Evolutionary conservation across 2,888 invertebrate species (phyloP).

Genomic region (Drosophila eohydei): DNA sequence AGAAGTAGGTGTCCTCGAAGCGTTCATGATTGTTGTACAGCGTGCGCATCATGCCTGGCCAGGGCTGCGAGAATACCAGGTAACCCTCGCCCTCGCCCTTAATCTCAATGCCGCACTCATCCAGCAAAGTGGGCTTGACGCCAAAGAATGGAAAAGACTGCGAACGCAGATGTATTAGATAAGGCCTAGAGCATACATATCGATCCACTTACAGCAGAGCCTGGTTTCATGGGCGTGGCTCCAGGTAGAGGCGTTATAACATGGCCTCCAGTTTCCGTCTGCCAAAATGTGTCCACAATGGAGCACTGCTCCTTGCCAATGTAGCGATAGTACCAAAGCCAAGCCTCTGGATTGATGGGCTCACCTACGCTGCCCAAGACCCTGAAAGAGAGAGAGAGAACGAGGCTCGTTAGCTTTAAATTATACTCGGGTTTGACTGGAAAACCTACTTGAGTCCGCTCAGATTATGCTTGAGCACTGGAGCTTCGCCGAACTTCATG

Average conservation of each 20-base stretch:
- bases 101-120: slow-evolving; percentile 94
- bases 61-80: slow-evolving; percentile 96
- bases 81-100: slow-evolving; percentile 97
- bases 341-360: slow-evolving; percentile 99
- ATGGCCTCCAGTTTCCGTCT: slow-evolving; percentile 99
- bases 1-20: slow-evolving; percentile 96
- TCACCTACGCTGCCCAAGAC: slow-evolving; percentile 99
- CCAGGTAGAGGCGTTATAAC: slow-evolving; percentile 98
- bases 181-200: too few species aligned
- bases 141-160: slow-evolving; percentile 99
- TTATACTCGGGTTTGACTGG: background rate
- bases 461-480: slow-evolving; percentile 89
- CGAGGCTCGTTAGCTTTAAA: slow-evolving; percentile 65
- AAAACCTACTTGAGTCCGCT: slow-evolving; percentile 81
- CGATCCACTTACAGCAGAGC: slow-evolving; percentile 92
- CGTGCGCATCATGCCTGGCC: slow-evolving; percentile 99
- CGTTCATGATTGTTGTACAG: slow-evolving; percentile 96
- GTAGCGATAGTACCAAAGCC: slow-evolving; percentile 96
- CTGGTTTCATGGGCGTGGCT: slow-evolving; percentile 98
- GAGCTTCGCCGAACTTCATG: slow-evolving; percentile 96
- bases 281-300: slow-evolving; percentile 99
- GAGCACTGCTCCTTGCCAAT: slow-evolving; percentile 94
- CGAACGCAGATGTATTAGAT: background rate
- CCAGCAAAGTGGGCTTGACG: slow-evolving; percentile 93
- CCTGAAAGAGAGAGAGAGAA: slow-evolving; percentile 85